These are phyloP conservation scores for Microtus pennsylvanicus DNA, from an alignment of 2,113 vertebrate species.

Conservation along the genomic window DNA sequence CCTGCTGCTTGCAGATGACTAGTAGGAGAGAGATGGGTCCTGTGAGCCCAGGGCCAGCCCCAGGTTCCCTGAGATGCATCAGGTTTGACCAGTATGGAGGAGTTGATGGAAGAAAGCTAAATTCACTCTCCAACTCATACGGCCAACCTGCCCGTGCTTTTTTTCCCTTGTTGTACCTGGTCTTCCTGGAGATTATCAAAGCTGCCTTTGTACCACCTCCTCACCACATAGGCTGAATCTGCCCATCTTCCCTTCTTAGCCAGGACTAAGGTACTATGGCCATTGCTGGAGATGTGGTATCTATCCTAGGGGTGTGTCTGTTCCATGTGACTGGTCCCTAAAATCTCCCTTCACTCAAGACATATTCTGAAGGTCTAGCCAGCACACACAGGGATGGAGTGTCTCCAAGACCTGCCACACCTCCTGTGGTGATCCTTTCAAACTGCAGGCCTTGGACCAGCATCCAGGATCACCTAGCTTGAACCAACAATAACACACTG, in stretches of 20 bases:
- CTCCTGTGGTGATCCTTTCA: neutral
- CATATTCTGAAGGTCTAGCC: neutral
- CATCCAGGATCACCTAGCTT: neutral
- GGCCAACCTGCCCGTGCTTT: too few relatives aligned
- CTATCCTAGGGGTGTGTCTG: too few relatives aligned
- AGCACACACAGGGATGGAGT: neutral
- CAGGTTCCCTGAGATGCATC: fast-evolving
- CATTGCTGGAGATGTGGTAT: neutral
- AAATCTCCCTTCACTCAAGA: neutral
- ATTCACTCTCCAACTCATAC: too few relatives aligned
- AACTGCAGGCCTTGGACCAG: neutral
- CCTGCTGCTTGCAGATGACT: slow-evolving; percentile 96
- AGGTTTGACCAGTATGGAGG: neutral
- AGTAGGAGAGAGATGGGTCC: neutral
- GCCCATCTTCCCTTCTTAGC: neutral
- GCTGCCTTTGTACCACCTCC: neutral
- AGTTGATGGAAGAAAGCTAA: neutral
- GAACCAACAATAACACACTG: neutral
- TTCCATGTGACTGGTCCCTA: neutral
- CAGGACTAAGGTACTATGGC: neutral
- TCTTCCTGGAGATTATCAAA: neutral
- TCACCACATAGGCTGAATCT: neutral
- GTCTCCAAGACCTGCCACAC: neutral
- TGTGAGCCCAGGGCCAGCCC: neutral
- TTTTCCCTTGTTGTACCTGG: neutral